Evolutionary conservation across 2,888 invertebrate species (phyloP).

Genomic region (Sarcophaga subvicina): DNA sequence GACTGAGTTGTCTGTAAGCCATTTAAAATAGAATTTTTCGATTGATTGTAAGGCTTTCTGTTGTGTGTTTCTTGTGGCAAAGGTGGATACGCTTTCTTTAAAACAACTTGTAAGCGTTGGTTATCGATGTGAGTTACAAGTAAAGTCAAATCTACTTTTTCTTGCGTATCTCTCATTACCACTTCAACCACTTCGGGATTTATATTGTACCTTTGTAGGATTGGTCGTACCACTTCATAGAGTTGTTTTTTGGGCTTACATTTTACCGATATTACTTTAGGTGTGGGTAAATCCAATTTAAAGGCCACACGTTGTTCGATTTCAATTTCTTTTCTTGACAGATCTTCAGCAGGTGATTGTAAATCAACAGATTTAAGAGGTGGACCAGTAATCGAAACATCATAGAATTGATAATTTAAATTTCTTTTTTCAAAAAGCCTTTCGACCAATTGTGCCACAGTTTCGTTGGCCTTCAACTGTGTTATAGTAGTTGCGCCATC

Average conservation of each 20-base stretch:
- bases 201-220: slow-evolving; percentile 91
- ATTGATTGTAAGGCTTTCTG: slow-evolving; percentile 51
- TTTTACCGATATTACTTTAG: slow-evolving; percentile 92
- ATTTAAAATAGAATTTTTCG: slow-evolving; percentile 48
- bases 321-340: slow-evolving; percentile 92
- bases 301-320: slow-evolving; percentile 94
- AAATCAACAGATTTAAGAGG: slow-evolving; percentile 85
- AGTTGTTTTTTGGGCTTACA: slow-evolving; percentile 92
- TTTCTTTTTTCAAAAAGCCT: slow-evolving; percentile 92
- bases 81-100: slow-evolving; percentile 73
- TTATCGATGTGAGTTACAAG: slow-evolving; percentile 82
- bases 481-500: slow-evolving; percentile 97
- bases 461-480: slow-evolving; percentile 89
- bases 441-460: slow-evolving; percentile 90
- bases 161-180: slow-evolving; percentile 78
- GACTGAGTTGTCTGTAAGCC: slow-evolving; percentile 73
- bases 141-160: slow-evolving; percentile 78
- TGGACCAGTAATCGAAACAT: slow-evolving; percentile 86
- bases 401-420: slow-evolving; percentile 90
- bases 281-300: slow-evolving; percentile 91
- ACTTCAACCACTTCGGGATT: slow-evolving; percentile 86
- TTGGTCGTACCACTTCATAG: slow-evolving; percentile 93
- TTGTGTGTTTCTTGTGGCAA: slow-evolving; percentile 34
- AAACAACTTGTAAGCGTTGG: slow-evolving; percentile 83
- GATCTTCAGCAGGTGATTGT: slow-evolving; percentile 86